Evolutionary conservation across 2,888 invertebrate species (phyloP).

Genomic region (Lasioglossum calceatum): DNA sequence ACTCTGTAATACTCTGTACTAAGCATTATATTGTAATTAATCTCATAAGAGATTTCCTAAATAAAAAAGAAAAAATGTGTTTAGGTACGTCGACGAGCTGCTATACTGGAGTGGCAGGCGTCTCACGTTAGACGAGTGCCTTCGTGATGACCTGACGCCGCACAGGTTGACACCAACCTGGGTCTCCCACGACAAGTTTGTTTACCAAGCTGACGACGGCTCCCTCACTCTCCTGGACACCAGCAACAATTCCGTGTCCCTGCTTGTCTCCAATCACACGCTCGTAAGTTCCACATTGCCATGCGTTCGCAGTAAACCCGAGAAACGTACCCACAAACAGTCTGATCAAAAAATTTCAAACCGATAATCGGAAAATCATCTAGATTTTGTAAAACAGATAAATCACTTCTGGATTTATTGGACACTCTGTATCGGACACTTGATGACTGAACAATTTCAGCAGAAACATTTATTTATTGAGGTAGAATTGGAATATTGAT

Average conservation of each 20-base stretch:
- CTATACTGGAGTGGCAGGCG: slow-evolving; percentile 95
- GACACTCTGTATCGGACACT: not conserved
- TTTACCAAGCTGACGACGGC: slow-evolving; percentile 95
- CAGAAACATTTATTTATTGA: not conserved
- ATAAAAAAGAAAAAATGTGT: not conserved
- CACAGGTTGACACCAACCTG: slow-evolving; percentile 92
- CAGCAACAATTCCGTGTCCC: slow-evolving; percentile 91
- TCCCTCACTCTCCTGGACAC: slow-evolving; percentile 92
- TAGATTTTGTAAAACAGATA: not conserved
- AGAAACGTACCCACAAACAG: not conserved
- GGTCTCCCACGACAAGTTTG: slow-evolving; percentile 93
- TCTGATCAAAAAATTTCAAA: not conserved
- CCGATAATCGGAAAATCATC: not conserved
- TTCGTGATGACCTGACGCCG: slow-evolving; percentile 91
- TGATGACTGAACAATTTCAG: not conserved
- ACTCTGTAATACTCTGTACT: too few relatives aligned
- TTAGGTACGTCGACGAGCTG: slow-evolving; percentile 94
- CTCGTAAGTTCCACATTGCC: slow-evolving; percentile 86
- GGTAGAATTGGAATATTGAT: not conserved
- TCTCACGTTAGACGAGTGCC: slow-evolving; percentile 93
- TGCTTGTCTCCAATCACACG: slow-evolving; percentile 94
- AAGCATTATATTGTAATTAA: too few relatives aligned
- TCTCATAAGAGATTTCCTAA: too few relatives aligned
- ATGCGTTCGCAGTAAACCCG: not conserved
- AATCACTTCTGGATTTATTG: not conserved